Percentiles rank a stretch among this genome's conserved stretches.
Evolutionary conservation across 2,797 vertebrate genomes (phyloP).

Genomic region (Clarias pachynema): DNA sequence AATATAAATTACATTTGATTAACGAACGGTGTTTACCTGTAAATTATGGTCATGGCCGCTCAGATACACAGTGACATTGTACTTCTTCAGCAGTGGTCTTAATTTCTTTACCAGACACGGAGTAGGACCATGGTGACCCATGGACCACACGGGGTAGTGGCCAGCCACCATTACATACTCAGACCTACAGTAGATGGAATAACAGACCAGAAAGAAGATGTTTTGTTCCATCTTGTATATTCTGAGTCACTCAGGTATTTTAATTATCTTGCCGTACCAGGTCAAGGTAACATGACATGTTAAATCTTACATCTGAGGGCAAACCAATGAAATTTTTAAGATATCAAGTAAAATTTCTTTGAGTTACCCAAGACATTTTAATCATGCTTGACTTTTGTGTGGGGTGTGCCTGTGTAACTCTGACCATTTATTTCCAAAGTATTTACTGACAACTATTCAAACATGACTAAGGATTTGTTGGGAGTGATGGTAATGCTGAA

Average conservation of each 20-base stretch:
- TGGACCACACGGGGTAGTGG: constrained; percentile 76
- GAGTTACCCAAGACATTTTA: neutral
- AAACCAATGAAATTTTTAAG: neutral
- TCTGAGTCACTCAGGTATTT: neutral
- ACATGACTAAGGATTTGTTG: neutral
- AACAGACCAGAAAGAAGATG: neutral
- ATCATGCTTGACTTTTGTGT: neutral
- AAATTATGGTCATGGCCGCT: constrained; percentile 71
- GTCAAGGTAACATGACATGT: neutral
- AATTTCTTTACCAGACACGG: constrained; percentile 64
- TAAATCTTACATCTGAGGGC: neutral
- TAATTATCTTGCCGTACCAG: neutral
- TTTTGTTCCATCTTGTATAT: neutral
- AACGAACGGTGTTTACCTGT: constrained; percentile 62
- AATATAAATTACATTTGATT: neutral
- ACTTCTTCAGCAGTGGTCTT: constrained; percentile 70
- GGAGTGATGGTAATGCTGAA: neutral
- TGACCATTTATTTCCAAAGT: neutral
- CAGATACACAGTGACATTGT: constrained; percentile 67
- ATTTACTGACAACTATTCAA: neutral
- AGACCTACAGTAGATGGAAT: constrained; percentile 58
- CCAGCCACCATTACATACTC: constrained; percentile 72
- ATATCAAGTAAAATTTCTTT: neutral
- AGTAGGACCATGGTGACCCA: constrained; percentile 73
- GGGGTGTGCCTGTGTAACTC: neutral